A percentile compares a stretch with the other conserved stretches of the same genome.
phyloP scores from a whole-genome alignment of 2,888 invertebrate genomes.

The Drosophila kuntzei region DNA sequence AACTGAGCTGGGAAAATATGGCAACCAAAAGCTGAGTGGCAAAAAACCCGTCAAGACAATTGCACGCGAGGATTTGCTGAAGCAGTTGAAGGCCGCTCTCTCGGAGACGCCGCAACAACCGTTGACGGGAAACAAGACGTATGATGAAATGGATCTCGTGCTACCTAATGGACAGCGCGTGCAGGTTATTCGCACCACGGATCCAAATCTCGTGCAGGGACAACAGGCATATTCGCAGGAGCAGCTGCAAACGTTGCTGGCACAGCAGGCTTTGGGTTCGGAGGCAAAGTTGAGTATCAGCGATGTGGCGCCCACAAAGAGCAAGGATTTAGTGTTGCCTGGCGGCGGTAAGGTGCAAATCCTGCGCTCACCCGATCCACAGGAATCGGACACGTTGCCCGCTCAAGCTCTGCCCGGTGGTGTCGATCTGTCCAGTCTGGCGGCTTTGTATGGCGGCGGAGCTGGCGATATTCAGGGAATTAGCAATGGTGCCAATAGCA shows the following conservation, averaged over 20 bases:
- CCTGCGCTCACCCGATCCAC: constrained; percentile 89
- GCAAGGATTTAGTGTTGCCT: constrained; percentile 90
- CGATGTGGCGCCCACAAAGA: constrained; percentile 83
- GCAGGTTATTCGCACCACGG: constrained; percentile 90
- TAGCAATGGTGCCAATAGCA: constrained; percentile 80
- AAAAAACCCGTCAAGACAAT: constrained; percentile 87
- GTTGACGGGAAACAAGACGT: constrained; percentile 88
- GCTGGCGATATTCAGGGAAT: constrained; percentile 74
- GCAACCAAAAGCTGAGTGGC: constrained; percentile 65
- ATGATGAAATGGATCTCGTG: constrained; percentile 90
- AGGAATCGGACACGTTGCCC: constrained; percentile 86
- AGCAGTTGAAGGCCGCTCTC: constrained; percentile 90
- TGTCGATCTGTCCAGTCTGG: constrained; percentile 82
- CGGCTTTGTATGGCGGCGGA: constrained; percentile 81
- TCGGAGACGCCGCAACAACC: constrained; percentile 89
- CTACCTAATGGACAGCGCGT: constrained; percentile 91
- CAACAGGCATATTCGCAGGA: constrained; percentile 85
- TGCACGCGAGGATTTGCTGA: constrained; percentile 90
- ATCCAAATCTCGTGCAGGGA: constrained; percentile 89
- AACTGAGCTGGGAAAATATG: constrained; percentile 85
- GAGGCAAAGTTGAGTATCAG: constrained; percentile 68
- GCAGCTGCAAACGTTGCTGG: constrained; percentile 85
- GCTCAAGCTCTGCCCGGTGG: constrained; percentile 75
- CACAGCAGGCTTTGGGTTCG: constrained; percentile 68
- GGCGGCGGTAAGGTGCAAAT: constrained; percentile 92